A percentile compares a stretch with the other conserved stretches of the same genome.
These are phyloP conservation scores for Sebastes alutus DNA, from an alignment of 2,797 vertebrate genomes.

Conservation along the genomic window DNA sequence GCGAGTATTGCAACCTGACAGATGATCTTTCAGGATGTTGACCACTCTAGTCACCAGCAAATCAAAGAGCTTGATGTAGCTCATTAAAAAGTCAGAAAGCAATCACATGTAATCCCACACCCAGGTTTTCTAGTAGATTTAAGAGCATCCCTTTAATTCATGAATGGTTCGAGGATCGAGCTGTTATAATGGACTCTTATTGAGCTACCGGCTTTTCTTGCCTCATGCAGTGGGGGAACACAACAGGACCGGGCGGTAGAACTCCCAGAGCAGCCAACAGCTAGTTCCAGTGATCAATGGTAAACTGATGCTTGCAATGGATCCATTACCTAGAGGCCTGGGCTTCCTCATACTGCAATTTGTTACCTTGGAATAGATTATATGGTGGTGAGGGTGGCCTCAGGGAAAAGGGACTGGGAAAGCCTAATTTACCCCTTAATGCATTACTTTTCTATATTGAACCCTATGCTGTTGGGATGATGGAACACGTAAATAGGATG, in stretches of 20 bases:
- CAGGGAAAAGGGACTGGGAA: constrained; percentile 35
- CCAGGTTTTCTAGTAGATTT: not conserved
- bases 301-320: constrained; percentile 52
- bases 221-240: not conserved
- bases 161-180: not conserved
- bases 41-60: not conserved
- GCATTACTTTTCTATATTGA: constrained; percentile 51
- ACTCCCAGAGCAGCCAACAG: constrained; percentile 25
- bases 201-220: not conserved
- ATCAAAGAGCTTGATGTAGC: not conserved
- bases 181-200: constrained; percentile 7
- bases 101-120: not conserved
- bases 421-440: constrained; percentile 51
- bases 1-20: not conserved
- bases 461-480: not conserved
- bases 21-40: not conserved
- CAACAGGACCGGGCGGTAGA: constrained; percentile 3
- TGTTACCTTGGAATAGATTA: constrained; percentile 52
- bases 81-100: not conserved
- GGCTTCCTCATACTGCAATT: constrained; percentile 41
- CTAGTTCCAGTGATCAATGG: constrained; percentile 52
- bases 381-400: constrained; percentile 26
- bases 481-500: constrained; percentile 32
- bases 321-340: constrained; percentile 50
- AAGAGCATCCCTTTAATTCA: not conserved